These are phyloP conservation scores for Xylocopa sonorina DNA, from an alignment of 1,140 invertebrate species.

Conservation along the genomic window DNA sequence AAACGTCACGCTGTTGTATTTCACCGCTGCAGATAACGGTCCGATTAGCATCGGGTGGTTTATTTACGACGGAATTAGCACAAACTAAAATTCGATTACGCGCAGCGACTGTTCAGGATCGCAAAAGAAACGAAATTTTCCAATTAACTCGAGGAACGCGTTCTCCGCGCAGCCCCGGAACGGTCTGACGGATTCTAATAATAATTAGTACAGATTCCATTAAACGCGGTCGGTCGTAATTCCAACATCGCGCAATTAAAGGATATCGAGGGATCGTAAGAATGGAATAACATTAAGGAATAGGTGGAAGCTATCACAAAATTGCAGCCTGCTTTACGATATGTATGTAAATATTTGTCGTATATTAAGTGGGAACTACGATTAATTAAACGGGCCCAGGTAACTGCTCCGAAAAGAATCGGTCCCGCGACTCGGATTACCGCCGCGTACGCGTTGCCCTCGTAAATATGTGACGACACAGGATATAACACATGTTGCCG, in stretches of 20 bases:
- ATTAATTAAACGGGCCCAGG: conserved; percentile 53
- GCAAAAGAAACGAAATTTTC: not conserved
- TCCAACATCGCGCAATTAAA: not conserved
- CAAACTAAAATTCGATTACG: no score
- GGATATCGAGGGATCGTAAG: not conserved
- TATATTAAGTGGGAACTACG: conserved; percentile 45
- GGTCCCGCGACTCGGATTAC: conserved; percentile 51
- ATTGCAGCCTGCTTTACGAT: conserved; percentile 14
- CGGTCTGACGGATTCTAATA: no score
- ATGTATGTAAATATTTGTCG: conserved; percentile 36
- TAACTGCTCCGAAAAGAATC: conserved; percentile 20
- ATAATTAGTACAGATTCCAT: not conserved
- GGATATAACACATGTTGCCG: conserved; percentile 55
- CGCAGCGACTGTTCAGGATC: not conserved
- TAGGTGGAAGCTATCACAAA: not conserved
- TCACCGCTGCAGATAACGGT: no score
- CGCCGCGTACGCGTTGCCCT: conserved; percentile 39
- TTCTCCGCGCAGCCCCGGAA: no score
- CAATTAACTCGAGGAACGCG: not conserved
- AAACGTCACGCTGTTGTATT: no score
- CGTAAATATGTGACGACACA: conserved; percentile 65
- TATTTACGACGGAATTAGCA: no score
- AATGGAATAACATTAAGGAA: not conserved
- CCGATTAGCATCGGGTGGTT: no score
- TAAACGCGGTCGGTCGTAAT: not conserved